Evolutionary conservation across 2,797 vertebrate species (phyloP).

Genomic region (Simalia tracyae): DNA sequence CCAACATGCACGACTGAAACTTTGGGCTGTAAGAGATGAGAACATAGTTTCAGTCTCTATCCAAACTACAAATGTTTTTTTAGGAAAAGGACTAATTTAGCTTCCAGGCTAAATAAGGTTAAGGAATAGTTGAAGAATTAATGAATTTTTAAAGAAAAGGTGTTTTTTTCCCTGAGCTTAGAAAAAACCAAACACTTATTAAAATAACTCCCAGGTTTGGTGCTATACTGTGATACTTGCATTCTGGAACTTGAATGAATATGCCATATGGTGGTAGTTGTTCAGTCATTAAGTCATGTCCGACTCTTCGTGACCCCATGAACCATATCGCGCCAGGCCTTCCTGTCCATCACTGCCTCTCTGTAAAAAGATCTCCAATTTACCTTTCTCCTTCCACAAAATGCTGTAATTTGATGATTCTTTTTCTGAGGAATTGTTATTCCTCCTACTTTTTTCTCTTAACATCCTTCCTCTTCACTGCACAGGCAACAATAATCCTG

Average conservation of each 20-base stretch:
- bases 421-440: not conserved
- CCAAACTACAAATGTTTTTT: not conserved
- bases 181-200: not conserved
- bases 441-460: not conserved
- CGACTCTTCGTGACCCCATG: too few relatives aligned
- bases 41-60: not conserved
- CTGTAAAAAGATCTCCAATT: not conserved
- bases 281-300: too few relatives aligned
- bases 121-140: accelerated
- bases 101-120: not conserved
- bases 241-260: not conserved
- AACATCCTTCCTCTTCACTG: not conserved
- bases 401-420: not conserved
- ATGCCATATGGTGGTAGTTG: not conserved
- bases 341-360: too few relatives aligned
- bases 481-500: not conserved
- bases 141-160: not conserved
- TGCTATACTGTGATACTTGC: not conserved
- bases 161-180: not conserved
- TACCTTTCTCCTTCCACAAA: not conserved
- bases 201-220: not conserved
- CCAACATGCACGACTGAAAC: slow-evolving; percentile 34
- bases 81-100: not conserved
- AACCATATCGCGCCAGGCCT: too few relatives aligned
- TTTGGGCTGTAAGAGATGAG: not conserved